Percentiles rank a stretch among this genome's conserved stretches.
Conservation (phyloP, 92 coral and sea anemone species). For the Parazoanthus swiftii region DNA sequence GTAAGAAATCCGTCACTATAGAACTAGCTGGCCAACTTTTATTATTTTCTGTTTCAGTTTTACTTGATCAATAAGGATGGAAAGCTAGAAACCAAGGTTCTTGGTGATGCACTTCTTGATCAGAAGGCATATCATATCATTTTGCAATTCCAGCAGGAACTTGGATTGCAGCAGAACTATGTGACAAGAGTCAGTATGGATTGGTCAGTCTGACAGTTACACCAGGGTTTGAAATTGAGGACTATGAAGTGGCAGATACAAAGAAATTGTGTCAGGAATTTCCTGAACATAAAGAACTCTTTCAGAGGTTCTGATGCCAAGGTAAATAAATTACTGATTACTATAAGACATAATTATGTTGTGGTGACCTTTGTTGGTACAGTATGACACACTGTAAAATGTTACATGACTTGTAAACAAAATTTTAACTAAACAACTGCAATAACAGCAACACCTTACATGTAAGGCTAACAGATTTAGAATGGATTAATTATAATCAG, state of each 20-base stretch:
- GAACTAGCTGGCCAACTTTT: neutral
- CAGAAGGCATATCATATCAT: conserved; percentile 26
- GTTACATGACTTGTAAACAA: no score
- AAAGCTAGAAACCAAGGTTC: conserved; percentile 6
- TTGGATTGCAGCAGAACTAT: conserved; percentile 24
- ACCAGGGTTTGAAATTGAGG: conserved; percentile 32
- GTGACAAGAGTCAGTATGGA: conserved; percentile 35
- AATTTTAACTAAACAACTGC: no score
- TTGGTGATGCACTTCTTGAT: conserved; percentile 30
- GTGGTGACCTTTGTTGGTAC: no score
- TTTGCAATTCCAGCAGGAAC: conserved; percentile 36
- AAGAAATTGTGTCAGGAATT: conserved; percentile 13
- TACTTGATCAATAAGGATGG: conserved; percentile 37
- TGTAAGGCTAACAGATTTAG: no score
- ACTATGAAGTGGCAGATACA: conserved; percentile 34
- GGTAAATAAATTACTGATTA: neutral
- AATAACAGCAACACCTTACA: no score
- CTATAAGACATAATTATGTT: no score
- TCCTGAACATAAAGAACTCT: conserved; percentile 26
- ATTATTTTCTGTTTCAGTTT: conserved; percentile 2
- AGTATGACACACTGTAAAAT: no score
- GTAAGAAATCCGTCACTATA: no score
- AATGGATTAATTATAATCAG: no score
- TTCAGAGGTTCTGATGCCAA: neutral
- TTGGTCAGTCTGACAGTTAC: conserved; percentile 28